These are phyloP conservation scores for Petroica traversi DNA, from an alignment of 2,113 vertebrate species.

Conservation along the genomic window DNA sequence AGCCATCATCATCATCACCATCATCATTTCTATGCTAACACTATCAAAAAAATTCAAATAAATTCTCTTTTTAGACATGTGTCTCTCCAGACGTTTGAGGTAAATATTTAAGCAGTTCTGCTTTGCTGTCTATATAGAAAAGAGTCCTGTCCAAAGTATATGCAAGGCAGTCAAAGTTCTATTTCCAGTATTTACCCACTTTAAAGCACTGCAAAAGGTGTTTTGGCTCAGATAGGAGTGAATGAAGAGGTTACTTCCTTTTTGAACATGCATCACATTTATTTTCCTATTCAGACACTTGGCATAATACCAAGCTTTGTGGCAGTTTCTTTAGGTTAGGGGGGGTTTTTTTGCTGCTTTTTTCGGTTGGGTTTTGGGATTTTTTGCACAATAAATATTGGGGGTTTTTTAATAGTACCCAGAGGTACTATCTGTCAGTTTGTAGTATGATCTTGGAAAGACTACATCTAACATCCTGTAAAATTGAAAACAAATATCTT, in stretches of 20 bases:
- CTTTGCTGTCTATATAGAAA: background rate
- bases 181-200: background rate
- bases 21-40: background rate
- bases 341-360: background rate
- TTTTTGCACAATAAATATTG: background rate
- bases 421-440: background rate
- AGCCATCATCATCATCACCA: background rate
- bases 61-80: background rate
- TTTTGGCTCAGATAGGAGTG: background rate
- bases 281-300: background rate
- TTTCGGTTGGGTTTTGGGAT: background rate
- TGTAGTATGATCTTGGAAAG: background rate
- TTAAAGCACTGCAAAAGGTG: background rate
- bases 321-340: fast-evolving
- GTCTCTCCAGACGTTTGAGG: background rate
- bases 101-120: background rate
- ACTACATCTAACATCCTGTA: background rate
- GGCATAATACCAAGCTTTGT: background rate
- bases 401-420: conserved; percentile 10
- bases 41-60: background rate
- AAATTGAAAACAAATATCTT: background rate
- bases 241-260: background rate
- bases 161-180: background rate
- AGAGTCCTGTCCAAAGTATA: background rate
- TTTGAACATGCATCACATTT: background rate